Conservation (phyloP, 2,888 invertebrate genomes). For the Mimas tiliae region DNA sequence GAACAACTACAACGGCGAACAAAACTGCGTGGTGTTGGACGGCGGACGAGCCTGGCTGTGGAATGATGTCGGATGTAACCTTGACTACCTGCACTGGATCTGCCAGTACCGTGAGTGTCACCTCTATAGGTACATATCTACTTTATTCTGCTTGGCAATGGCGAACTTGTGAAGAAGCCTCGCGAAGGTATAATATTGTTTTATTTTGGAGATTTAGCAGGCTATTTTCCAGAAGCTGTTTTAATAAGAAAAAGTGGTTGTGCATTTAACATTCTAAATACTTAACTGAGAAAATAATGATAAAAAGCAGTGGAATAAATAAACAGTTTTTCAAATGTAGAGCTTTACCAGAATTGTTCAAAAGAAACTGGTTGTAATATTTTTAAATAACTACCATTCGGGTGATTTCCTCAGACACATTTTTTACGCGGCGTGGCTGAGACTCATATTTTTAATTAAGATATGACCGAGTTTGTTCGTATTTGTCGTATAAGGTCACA, state of each 20-base stretch:
- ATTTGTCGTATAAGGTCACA: too few species aligned
- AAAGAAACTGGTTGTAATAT: too few species aligned
- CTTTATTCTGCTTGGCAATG: constrained; percentile 60
- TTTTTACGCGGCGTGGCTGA: too few species aligned
- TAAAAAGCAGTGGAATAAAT: too few species aligned
- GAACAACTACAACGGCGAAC: constrained; percentile 97
- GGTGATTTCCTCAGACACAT: too few species aligned
- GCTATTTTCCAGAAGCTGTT: neutral
- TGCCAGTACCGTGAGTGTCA: constrained; percentile 94
- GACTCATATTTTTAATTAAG: too few species aligned
- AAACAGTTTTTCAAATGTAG: too few species aligned
- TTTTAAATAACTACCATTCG: too few species aligned
- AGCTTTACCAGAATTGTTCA: too few species aligned
- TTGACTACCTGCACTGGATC: constrained; percentile 96
- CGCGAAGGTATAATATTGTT: constrained; percentile 35
- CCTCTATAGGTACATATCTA: constrained; percentile 79
- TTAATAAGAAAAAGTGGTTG: neutral
- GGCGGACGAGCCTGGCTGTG: constrained; percentile 95
- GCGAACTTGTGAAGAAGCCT: constrained; percentile 35
- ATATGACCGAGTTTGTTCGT: too few species aligned
- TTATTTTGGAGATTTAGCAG: constrained; percentile 5
- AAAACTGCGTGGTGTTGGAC: constrained; percentile 97
- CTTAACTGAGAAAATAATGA: too few species aligned
- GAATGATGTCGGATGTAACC: constrained; percentile 97
- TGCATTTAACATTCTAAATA: too few species aligned